phyloP scores from a whole-genome alignment of 1,140 invertebrate species.

The Anadara kagoshimensis region DNA sequence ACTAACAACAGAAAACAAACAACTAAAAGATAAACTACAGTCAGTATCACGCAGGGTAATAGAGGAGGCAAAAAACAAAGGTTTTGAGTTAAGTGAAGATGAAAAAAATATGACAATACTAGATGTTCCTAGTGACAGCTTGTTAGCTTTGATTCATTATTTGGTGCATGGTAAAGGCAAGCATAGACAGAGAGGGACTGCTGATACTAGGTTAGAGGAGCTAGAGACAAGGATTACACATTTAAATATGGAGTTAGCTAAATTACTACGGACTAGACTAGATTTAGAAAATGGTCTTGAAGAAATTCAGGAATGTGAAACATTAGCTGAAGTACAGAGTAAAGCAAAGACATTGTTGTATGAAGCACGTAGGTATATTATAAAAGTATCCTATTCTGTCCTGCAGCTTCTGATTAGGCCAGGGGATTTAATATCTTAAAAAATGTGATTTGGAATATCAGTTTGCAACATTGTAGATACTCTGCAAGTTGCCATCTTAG shows the following conservation, averaged over 20 bases:
- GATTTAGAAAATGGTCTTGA: constrained; percentile 61
- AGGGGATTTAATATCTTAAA: background rate
- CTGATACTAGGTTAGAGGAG: constrained; percentile 62
- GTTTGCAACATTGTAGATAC: too few species aligned
- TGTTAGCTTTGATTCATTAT: constrained; percentile 42
- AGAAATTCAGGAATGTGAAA: constrained; percentile 51
- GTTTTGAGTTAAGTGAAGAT: constrained; percentile 31
- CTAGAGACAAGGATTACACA: constrained; percentile 67
- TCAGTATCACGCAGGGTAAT: constrained; percentile 46
- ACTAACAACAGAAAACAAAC: constrained; percentile 49
- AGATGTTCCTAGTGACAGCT: constrained; percentile 49
- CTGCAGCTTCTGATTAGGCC: too few species aligned
- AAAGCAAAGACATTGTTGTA: constrained; percentile 54
- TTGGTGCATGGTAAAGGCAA: constrained; percentile 41
- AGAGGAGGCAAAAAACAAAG: constrained; percentile 48
- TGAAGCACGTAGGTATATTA: constrained; percentile 60
- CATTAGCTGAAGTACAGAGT: constrained; percentile 53
- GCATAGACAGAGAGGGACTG: constrained; percentile 46
- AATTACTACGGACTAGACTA: constrained; percentile 55
- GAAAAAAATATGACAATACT: constrained; percentile 37
- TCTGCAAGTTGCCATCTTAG: too few species aligned
- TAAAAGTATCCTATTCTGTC: background rate
- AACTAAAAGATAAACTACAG: constrained; percentile 48
- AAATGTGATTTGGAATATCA: too few species aligned
- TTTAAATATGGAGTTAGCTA: constrained; percentile 62